phyloP scores from a whole-genome alignment of 2,113 vertebrate genomes.

The Peucedramus taeniatus region DNA sequence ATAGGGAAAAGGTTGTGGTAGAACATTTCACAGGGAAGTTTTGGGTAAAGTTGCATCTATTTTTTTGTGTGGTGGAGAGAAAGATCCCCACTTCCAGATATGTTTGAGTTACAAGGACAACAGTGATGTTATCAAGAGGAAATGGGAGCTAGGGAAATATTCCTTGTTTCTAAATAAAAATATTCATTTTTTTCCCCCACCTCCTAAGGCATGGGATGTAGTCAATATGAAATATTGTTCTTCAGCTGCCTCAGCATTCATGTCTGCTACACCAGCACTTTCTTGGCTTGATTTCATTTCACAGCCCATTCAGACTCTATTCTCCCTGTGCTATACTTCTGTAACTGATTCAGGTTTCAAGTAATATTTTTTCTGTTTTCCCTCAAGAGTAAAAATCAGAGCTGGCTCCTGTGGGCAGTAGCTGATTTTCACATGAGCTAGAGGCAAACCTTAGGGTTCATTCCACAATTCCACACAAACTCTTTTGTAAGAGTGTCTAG shows the following conservation, averaged over 20 bases:
- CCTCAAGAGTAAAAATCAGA: not conserved
- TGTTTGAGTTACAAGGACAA: not conserved
- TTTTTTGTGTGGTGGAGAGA: not conserved
- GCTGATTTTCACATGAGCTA: not conserved
- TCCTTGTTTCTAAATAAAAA: not conserved
- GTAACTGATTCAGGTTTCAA: not conserved
- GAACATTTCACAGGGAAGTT: not conserved
- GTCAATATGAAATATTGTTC: not conserved
- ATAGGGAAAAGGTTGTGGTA: not conserved
- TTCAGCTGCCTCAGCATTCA: not conserved
- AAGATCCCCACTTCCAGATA: not conserved
- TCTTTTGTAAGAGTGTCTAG: not conserved
- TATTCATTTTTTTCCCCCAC: not conserved
- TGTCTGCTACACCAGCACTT: not conserved
- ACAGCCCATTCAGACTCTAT: not conserved
- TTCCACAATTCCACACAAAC: not conserved
- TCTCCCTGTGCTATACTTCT: not conserved
- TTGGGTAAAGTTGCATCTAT: not conserved
- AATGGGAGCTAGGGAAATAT: not conserved
- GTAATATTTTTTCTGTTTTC: not conserved
- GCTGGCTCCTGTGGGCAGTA: not conserved
- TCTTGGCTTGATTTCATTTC: not conserved
- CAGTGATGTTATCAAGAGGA: not conserved
- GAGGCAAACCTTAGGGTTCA: not conserved
- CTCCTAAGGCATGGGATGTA: not conserved